These are phyloP conservation scores for Maccullochella peelii DNA, from an alignment of 2,113 vertebrate genomes.

Conservation along the genomic window DNA sequence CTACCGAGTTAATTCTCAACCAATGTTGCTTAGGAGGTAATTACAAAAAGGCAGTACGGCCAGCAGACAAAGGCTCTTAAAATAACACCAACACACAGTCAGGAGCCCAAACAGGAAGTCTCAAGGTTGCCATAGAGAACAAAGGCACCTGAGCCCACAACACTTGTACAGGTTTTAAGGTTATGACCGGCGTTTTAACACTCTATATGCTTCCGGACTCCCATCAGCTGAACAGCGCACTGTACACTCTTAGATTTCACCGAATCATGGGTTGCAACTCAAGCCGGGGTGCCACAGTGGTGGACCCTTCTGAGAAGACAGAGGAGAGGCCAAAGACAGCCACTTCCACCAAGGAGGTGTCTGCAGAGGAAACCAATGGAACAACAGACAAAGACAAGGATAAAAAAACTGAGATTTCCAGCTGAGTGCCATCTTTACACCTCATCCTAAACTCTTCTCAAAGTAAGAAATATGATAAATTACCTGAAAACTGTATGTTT, in stretches of 20 bases:
- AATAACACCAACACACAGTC: constrained; percentile 56
- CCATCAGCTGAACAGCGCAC: constrained; percentile 26
- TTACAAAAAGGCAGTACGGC: constrained; percentile 42
- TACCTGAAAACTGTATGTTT: neutral
- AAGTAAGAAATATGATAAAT: constrained; percentile 43
- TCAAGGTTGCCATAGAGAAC: constrained; percentile 73
- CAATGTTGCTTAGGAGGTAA: constrained; percentile 70
- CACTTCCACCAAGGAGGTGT: constrained; percentile 26
- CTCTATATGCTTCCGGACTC: constrained; percentile 31
- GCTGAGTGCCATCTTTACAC: constrained; percentile 35
- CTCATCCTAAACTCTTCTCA: neutral
- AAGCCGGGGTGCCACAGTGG: constrained; percentile 66
- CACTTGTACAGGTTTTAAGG: constrained; percentile 53
- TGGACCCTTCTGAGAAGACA: constrained; percentile 73
- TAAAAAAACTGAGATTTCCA: constrained; percentile 24
- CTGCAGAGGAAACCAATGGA: constrained; percentile 28
- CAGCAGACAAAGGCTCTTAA: constrained; percentile 67
- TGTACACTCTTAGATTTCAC: neutral
- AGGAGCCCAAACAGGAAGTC: constrained; percentile 63
- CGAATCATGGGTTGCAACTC: constrained; percentile 80
- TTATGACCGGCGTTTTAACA: constrained; percentile 30
- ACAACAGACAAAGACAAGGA: constrained; percentile 35
- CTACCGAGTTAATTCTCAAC: constrained; percentile 75
- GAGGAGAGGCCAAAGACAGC: constrained; percentile 66
- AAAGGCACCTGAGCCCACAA: constrained; percentile 66